phyloP scores from a whole-genome alignment of 1,140 invertebrate genomes.

The Portunus trituberculatus region DNA sequence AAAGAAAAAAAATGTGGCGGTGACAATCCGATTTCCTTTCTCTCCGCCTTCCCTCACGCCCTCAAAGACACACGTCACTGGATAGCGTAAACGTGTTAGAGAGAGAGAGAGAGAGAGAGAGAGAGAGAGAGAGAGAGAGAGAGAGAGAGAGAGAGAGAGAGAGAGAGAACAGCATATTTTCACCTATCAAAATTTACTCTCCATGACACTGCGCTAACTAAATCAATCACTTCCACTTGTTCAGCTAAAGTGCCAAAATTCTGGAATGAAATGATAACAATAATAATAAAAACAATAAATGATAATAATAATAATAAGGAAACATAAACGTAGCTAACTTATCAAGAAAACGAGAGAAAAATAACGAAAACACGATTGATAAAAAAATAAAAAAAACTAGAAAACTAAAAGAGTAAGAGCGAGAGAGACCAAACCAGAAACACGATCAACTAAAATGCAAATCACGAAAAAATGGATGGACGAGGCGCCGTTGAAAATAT shows the following conservation, averaged over 20 bases:
- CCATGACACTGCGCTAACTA: neutral
- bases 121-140: constrained; percentile 5
- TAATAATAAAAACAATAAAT: neutral
- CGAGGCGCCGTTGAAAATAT: neutral
- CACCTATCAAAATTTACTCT: neutral
- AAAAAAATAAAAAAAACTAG: neutral
- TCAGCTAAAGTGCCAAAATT: neutral
- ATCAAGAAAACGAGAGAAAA: neutral
- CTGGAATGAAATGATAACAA: no score
- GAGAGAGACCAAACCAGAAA: neutral
- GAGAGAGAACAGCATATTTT: neutral
- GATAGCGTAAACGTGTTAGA: neutral
- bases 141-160: constrained; percentile 8
- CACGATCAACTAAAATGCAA: no score
- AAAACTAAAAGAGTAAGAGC: no score
- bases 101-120: neutral
- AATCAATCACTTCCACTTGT: neutral
- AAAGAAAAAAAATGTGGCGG: neutral
- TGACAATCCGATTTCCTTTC: neutral
- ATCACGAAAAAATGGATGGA: neutral
- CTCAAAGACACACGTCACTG: no score
- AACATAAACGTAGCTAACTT: neutral
- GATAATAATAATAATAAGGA: neutral
- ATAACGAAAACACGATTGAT: no score
- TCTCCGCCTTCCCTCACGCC: no score